phyloP scores from a whole-genome alignment of 2,113 vertebrate species.

The Phaethornis superciliosus region DNA sequence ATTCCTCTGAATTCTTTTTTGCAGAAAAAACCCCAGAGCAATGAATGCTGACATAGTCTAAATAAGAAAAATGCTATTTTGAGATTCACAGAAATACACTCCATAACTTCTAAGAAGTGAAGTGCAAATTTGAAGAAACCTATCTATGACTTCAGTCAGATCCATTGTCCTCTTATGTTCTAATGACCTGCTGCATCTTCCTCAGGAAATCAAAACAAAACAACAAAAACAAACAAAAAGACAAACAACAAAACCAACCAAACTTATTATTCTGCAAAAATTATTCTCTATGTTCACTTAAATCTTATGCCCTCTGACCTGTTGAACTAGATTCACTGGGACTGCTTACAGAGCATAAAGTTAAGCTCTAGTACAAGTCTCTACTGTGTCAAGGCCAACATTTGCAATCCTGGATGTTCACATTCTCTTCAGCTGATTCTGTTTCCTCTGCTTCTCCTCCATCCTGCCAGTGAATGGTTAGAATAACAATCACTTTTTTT shows the following conservation, averaged over 20 bases:
- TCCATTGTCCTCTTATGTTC: not conserved
- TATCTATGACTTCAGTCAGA: accelerated
- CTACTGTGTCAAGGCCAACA: not conserved
- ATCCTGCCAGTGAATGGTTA: not conserved
- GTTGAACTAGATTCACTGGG: not conserved
- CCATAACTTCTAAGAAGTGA: not conserved
- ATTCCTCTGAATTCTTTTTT: not conserved
- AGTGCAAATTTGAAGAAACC: not conserved
- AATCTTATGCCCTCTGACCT: not conserved
- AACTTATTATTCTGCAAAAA: not conserved
- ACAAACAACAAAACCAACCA: not conserved
- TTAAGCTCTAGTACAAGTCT: not conserved
- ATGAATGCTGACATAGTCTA: not conserved
- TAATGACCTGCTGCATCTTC: not conserved
- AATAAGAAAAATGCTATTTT: not conserved
- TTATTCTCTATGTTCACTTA: not conserved
- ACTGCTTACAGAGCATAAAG: not conserved
- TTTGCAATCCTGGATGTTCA: not conserved
- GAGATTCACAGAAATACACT: not conserved
- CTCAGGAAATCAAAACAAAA: not conserved
- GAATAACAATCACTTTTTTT: not conserved
- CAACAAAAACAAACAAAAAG: not conserved
- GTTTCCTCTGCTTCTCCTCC: not conserved
- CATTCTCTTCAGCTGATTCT: not conserved
- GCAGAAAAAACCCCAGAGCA: not conserved